Evolutionary conservation across 2,888 invertebrate genomes (phyloP), one percentile per base, ranked within the genome.

Genomic region (Nycteola revayana): DNA sequence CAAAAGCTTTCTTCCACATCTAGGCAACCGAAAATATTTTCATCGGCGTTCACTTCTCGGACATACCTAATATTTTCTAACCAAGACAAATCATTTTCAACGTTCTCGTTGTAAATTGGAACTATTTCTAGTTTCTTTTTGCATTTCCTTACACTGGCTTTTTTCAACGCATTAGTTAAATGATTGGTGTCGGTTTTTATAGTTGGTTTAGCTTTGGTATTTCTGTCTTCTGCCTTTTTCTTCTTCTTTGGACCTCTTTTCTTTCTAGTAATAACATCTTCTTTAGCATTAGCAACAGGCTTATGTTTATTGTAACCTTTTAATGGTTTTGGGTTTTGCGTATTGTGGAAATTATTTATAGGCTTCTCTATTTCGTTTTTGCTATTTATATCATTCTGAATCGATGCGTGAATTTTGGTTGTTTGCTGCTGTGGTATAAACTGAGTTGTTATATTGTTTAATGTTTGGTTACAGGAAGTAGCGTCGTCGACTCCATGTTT

Each of bases 51-150:
- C 9, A 82, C 47, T 55, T 76, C 73, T 42, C 84, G 67, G 0
- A 84, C 66, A 30, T 60, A 79, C 39, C 64, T 67, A 21, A 86
- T 59, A 21, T 71, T 68, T 51, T 77, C 75, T 1, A 86, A 28
- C 86, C 86, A 86, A 1, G 80, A 76, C 1, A 83, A 43, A 43
- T 76, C 71, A 9, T 60, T 50, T 17, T 49, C 39, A 10, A 49
- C 36, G 28, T 40, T 26, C 9, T 38, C 24, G 5, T 51, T 54
- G 29, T 51, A 43, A 9, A 49, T 48, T 3, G 45, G 34, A 17
- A 47, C 7, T n/a, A 7, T 25, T 25, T 10, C 10, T 9, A 14
- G 14, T 22, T 3, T 26, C 9, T 9, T 14, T 22, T 10, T 7
- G 7, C 21, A 3, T 21, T 21, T 21, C 7, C 3, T 7, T 21